Percentiles rank a stretch among this genome's conserved stretches.
These are phyloP conservation scores for Passerina amoena DNA, from an alignment of 2,113 vertebrate species.

Conservation along the genomic window DNA sequence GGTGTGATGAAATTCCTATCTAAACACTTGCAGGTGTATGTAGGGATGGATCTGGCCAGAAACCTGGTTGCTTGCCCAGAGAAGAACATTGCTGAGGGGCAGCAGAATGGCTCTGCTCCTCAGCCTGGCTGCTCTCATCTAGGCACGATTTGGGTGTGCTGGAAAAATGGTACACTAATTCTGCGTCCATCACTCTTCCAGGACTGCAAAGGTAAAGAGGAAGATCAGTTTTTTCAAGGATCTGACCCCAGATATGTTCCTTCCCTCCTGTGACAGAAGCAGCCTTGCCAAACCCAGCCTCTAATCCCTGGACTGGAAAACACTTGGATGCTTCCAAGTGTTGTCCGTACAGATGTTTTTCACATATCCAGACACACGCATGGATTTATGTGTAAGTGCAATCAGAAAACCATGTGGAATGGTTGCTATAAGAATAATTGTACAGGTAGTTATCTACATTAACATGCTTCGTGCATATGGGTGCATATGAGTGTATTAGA, in stretches of 20 bases:
- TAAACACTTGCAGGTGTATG: background rate
- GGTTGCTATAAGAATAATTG: background rate
- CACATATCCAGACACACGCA: background rate
- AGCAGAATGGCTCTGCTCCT: background rate
- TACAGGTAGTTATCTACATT: background rate
- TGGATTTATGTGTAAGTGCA: background rate
- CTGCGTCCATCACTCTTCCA: background rate
- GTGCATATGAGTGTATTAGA: background rate
- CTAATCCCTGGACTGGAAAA: background rate
- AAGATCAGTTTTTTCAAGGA: background rate
- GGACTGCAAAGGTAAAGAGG: background rate
- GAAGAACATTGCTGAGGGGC: background rate
- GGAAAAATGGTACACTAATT: background rate
- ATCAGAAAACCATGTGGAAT: background rate
- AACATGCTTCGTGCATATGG: background rate
- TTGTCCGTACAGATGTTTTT: background rate
- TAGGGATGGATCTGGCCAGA: background rate
- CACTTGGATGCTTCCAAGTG: background rate
- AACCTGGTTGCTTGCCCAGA: fast-evolving
- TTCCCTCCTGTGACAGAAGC: background rate
- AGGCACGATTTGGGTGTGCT: background rate
- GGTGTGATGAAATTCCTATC: background rate
- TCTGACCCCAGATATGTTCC: fast-evolving
- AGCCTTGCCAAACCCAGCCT: background rate
- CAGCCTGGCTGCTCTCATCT: background rate